Percentiles rank a stretch among this genome's conserved stretches.
These are phyloP conservation scores for Ophion ellenae DNA, from an alignment of 2,888 invertebrate genomes.

Conservation along the genomic window DNA sequence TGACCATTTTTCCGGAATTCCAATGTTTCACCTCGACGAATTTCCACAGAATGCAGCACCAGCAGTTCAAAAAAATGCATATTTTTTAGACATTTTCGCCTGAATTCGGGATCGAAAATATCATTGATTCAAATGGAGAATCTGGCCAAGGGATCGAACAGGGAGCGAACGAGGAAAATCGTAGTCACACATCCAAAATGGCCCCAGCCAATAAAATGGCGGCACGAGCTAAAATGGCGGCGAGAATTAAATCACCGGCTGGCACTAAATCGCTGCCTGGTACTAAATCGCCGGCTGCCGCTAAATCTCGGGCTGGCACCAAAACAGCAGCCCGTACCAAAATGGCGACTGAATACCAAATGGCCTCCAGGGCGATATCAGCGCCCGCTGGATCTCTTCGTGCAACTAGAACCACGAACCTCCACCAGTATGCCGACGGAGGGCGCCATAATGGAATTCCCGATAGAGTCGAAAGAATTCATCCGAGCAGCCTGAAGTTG, in stretches of 20 bases:
- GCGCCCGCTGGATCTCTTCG: slow-evolving; percentile 21
- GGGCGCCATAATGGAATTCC: slow-evolving; percentile 52
- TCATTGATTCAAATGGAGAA: not conserved
- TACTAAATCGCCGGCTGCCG: not conserved
- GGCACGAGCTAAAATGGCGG: not conserved
- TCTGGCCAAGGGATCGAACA: not conserved
- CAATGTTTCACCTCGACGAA: no score
- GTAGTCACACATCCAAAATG: not conserved
- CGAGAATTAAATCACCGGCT: not conserved
- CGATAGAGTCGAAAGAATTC: slow-evolving; percentile 82
- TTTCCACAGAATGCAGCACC: no score
- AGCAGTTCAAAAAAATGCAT: not conserved
- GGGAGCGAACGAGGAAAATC: not conserved
- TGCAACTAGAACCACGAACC: slow-evolving; percentile 4
- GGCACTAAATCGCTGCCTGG: slow-evolving; percentile 6
- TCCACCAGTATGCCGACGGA: slow-evolving; percentile 46
- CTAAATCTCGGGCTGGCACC: not conserved
- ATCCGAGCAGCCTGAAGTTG: slow-evolving; percentile 90
- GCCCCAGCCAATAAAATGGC: not conserved
- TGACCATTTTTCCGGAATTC: no score
- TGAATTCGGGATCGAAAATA: slow-evolving; percentile 19
- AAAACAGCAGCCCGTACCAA: not conserved
- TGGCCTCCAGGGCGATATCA: slow-evolving; percentile 26
- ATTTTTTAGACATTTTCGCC: slow-evolving; percentile 38
- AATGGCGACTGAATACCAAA: not conserved